These are phyloP conservation scores for Archocentrus centrarchus DNA, from an alignment of 2,113 vertebrate species.

Conservation along the genomic window DNA sequence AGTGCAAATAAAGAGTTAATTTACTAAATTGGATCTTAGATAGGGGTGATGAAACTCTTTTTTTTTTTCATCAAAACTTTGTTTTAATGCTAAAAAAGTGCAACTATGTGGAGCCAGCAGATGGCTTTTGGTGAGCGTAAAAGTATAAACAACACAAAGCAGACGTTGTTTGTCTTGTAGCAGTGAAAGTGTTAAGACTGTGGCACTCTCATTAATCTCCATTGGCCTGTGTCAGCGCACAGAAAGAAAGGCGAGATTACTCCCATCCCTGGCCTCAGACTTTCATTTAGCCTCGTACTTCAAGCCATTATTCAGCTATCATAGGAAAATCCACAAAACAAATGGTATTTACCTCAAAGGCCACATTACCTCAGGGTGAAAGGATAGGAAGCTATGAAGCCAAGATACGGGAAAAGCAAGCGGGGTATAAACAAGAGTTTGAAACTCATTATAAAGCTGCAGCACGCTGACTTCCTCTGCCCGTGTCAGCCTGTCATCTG, in stretches of 20 bases:
- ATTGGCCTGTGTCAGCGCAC: constrained; percentile 75
- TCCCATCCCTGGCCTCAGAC: constrained; percentile 71
- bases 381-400: constrained; percentile 15
- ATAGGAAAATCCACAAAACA: constrained; percentile 72
- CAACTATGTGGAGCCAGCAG: neutral
- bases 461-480: constrained; percentile 39
- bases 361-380: constrained; percentile 47
- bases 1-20: neutral
- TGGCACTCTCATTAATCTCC: constrained; percentile 79
- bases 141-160: constrained; percentile 54
- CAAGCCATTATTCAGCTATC: constrained; percentile 81
- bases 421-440: constrained; percentile 41
- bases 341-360: constrained; percentile 81
- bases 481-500: constrained; percentile 64
- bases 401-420: constrained; percentile 27
- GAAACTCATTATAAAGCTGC: constrained; percentile 61
- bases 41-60: neutral
- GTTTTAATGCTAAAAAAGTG: neutral
- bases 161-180: constrained; percentile 37
- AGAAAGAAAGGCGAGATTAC: constrained; percentile 78
- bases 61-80: neutral
- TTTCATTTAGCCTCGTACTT: constrained; percentile 80
- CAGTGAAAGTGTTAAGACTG: constrained; percentile 64
- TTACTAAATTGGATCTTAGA: neutral
- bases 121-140: neutral